Evolutionary conservation across 2,888 invertebrate genomes (phyloP), one percentile per base, ranked within the genome.

Genomic region (Gastracanthus pulcherrimus): DNA sequence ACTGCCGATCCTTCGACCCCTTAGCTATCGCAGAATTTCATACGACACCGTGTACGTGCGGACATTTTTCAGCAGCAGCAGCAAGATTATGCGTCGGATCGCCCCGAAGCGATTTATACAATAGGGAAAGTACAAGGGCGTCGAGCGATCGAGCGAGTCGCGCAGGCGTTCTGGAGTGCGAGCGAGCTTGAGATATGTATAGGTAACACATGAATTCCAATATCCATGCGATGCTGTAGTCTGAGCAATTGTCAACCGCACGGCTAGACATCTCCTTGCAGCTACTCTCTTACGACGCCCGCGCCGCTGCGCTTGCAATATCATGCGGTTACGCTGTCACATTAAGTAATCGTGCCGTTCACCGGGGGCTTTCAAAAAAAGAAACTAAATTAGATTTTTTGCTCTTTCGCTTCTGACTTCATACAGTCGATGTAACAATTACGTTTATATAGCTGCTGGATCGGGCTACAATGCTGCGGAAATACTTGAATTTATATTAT

Each of bases 271-370:
- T 23, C 19, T 26, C 38, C n/a, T 38, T 41, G 4, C 2, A n/a
- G 36, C 36, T 41, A 41, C 23, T n/a, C n/a, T n/a, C n/a, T n/a
- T n/a, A n/a, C n/a, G n/a, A n/a, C n/a, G n/a, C n/a, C n/a, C 23
- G 23, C n/a, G 26, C 41, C 6, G 29, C 29, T 67, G 26, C 41
- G 26, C 41, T 29, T 36, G 26, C 26, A 62, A 62, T 26, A 6
- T 13, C 13, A n/a, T 29, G 31, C 29, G 1, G 38, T 62, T 62
- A 58, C 31, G 51, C 51, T 55, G 58, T 71, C 58, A 29, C 51
- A 58, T 71, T 71, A 58, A 71, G 71, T 71, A 71, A 71, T 58
- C 38, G 55, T 58, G 6, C 23, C 58, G 58, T 16, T 41, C 41
- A 29, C 71, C 19, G 7, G 29, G 7, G 38, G 23, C 71, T 71